phyloP scores from a whole-genome alignment of 2,113 vertebrate species.

The Hippocampus abdominalis region DNA sequence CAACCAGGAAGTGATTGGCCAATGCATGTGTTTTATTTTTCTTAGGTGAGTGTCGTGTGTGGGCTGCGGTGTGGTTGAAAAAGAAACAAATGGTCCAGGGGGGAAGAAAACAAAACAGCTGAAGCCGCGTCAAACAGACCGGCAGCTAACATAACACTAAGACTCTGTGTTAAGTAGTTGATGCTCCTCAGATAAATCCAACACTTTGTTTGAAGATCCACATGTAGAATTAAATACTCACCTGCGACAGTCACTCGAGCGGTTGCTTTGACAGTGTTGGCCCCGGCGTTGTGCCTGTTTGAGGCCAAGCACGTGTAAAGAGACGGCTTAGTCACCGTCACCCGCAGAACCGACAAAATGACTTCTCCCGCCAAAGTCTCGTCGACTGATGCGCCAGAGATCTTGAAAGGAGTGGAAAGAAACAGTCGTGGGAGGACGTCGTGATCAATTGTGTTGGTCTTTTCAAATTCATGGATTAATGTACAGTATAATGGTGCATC shows the following conservation, averaged over 20 bases:
- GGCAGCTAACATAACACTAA: conserved; percentile 40
- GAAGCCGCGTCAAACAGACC: conserved; percentile 40
- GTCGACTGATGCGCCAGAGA: conserved; percentile 81
- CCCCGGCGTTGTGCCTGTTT: conserved; percentile 89
- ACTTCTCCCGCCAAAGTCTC: conserved; percentile 84
- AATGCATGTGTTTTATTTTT: conserved; percentile 36
- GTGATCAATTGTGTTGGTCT: neutral
- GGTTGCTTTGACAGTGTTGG: conserved; percentile 86
- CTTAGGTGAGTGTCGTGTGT: conserved; percentile 17
- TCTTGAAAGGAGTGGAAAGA: conserved; percentile 60
- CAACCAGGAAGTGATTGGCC: conserved; percentile 12
- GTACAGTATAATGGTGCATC: neutral
- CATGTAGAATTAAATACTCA: conserved; percentile 35
- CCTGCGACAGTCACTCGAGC: conserved; percentile 86
- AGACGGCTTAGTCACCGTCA: conserved; percentile 83
- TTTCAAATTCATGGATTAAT: neutral
- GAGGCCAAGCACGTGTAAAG: conserved; percentile 91
- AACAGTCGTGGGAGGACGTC: neutral
- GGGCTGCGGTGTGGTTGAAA: neutral
- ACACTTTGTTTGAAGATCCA: neutral
- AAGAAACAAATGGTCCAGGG: conserved; percentile 50
- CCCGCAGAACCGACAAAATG: conserved; percentile 82
- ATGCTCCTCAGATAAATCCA: neutral
- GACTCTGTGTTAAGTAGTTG: too few species aligned
- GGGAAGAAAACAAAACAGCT: conserved; percentile 45